These are phyloP conservation scores for Scopus umbretta DNA, from an alignment of 2,113 vertebrate species.

Conservation along the genomic window DNA sequence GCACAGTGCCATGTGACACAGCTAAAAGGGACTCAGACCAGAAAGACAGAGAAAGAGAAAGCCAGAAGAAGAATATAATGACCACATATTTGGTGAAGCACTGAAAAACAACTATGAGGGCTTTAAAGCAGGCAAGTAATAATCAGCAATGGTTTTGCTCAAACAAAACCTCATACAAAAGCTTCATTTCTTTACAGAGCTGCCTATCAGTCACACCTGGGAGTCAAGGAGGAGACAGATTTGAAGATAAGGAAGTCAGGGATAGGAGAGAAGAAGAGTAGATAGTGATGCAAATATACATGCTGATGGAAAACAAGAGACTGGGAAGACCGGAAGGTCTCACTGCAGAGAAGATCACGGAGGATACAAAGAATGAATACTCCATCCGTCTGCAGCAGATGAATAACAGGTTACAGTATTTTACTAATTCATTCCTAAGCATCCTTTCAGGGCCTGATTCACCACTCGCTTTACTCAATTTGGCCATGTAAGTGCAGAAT, in stretches of 20 bases:
- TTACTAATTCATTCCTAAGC: background rate
- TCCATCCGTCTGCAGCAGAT: background rate
- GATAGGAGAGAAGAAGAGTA: background rate
- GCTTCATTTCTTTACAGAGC: background rate
- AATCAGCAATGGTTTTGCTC: background rate
- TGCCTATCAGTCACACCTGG: background rate
- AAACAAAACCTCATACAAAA: background rate
- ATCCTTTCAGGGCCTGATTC: background rate
- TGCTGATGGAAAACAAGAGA: background rate
- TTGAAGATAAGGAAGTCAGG: background rate
- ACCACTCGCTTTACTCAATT: accelerated
- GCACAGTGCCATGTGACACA: accelerated
- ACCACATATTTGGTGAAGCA: background rate
- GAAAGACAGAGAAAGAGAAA: background rate
- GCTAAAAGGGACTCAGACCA: background rate
- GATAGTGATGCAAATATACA: background rate
- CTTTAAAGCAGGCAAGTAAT: background rate
- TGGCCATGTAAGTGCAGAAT: background rate
- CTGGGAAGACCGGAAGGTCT: background rate
- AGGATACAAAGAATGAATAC: background rate
- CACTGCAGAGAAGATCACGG: background rate
- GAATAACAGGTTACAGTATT: background rate
- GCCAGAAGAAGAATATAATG: background rate
- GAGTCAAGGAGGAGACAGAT: background rate
- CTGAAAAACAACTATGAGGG: background rate